These are phyloP conservation scores for Volucella bombylans DNA, from an alignment of 2,888 invertebrate species.

Conservation along the genomic window DNA sequence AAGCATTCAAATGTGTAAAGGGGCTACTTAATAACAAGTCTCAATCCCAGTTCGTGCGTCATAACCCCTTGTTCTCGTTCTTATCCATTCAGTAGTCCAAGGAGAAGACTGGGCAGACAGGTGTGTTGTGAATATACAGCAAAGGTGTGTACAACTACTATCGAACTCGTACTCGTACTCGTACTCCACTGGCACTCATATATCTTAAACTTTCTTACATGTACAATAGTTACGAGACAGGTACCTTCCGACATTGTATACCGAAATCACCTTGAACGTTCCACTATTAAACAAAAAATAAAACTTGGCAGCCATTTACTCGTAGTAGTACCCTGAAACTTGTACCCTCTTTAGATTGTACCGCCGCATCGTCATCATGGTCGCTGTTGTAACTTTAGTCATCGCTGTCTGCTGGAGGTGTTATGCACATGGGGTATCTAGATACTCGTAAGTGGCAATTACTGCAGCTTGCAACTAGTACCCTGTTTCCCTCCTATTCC, in stretches of 20 bases:
- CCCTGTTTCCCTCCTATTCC: not conserved
- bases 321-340: not conserved
- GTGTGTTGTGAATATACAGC: constrained; percentile 11
- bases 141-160: not conserved
- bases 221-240: constrained; percentile 7
- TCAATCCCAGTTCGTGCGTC: too few relatives aligned
- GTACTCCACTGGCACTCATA: not conserved
- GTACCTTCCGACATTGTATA: not conserved
- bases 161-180: not conserved
- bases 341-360: not conserved
- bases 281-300: not conserved
- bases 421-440: constrained; percentile 10
- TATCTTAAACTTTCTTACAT: constrained; percentile 13
- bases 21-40: too few relatives aligned
- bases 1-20: too few relatives aligned
- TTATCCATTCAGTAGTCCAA: not conserved
- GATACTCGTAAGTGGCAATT: constrained; percentile 31
- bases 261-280: constrained; percentile 33
- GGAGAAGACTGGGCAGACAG: constrained; percentile 4
- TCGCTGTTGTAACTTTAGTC: too few relatives aligned
- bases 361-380: not conserved
- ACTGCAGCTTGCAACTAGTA: constrained; percentile 30
- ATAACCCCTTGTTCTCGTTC: too few relatives aligned
- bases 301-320: constrained; percentile 30
- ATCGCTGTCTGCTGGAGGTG: constrained; percentile 1